Conservation (phyloP, 2,797 vertebrate species). For the Artibeus lituratus region DNA sequence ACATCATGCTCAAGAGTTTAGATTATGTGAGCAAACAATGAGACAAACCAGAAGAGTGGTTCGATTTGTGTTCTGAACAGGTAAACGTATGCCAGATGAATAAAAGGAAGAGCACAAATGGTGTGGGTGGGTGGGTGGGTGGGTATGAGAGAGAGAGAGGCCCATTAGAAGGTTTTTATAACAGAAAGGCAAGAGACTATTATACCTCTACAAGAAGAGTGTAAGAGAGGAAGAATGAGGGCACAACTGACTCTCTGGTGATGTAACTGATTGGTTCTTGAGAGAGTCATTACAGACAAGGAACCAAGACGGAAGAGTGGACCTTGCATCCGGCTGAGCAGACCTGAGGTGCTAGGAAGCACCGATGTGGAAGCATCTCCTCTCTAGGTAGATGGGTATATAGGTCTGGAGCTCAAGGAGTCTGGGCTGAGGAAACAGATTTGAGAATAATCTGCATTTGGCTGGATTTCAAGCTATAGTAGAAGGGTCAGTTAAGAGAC, state of each 20-base stretch:
- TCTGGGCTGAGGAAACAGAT: not conserved
- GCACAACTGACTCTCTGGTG: not conserved
- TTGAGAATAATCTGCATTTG: not conserved
- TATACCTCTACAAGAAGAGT: rapidly evolving
- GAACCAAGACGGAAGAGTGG: not conserved
- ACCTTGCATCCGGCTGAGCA: not conserved
- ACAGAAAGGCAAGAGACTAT: not conserved
- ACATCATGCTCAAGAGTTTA: not conserved
- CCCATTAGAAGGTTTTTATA: not conserved
- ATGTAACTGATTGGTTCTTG: not conserved
- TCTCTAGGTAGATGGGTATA: not conserved
- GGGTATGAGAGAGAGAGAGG: not conserved
- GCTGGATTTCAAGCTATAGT: not conserved
- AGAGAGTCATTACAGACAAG: not conserved
- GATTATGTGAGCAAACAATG: not conserved
- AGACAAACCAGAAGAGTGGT: not conserved
- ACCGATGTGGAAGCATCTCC: not conserved
- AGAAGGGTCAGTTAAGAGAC: not conserved
- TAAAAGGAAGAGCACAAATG: not conserved
- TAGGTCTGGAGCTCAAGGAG: not conserved
- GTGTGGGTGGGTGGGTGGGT: too few relatives aligned
- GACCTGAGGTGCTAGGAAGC: not conserved
- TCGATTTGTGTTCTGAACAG: not conserved
- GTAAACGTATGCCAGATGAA: not conserved
- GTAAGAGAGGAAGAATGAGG: too few relatives aligned